Percentiles rank a stretch among this genome's conserved stretches.
These are phyloP conservation scores for Atta cephalotes DNA, from an alignment of 1,140 invertebrate species.

Conservation along the genomic window DNA sequence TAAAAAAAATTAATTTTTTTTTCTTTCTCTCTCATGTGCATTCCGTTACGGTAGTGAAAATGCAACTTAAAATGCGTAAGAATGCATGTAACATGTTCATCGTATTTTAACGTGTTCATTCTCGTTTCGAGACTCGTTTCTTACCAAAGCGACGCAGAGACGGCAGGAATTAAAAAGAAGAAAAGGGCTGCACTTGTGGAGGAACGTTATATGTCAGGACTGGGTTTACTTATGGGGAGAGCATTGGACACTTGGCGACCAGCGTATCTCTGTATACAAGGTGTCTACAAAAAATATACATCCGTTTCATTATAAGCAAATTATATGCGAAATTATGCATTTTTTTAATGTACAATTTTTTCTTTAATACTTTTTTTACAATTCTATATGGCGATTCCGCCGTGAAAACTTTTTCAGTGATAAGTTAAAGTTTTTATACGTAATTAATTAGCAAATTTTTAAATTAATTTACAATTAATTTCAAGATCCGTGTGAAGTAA, in stretches of 20 bases:
- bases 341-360: not conserved
- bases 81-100: slow-evolving; percentile 5
- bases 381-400: too few species aligned
- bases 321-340: too few species aligned
- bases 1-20: not conserved
- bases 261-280: not conserved
- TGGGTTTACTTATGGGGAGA: slow-evolving; percentile 52
- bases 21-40: not conserved
- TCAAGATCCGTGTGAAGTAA: not conserved
- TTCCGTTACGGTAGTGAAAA: slow-evolving; percentile 40
- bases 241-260: slow-evolving; percentile 34
- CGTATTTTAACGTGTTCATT: slow-evolving; percentile 46
- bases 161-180: not conserved
- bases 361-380: not conserved
- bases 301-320: not conserved
- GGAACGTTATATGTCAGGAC: slow-evolving; percentile 47
- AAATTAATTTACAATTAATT: not conserved
- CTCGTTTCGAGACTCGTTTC: slow-evolving; percentile 41
- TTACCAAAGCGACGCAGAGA: slow-evolving; percentile 5
- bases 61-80: slow-evolving; percentile 27
- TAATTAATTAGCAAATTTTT: too few species aligned
- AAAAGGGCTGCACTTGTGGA: slow-evolving; percentile 20
- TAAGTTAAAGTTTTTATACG: not conserved
- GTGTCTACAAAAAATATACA: slow-evolving; percentile 10
- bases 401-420: not conserved